Evolutionary conservation across 2,888 invertebrate genomes (phyloP).

Genomic region (Linnaemya vulpina): DNA sequence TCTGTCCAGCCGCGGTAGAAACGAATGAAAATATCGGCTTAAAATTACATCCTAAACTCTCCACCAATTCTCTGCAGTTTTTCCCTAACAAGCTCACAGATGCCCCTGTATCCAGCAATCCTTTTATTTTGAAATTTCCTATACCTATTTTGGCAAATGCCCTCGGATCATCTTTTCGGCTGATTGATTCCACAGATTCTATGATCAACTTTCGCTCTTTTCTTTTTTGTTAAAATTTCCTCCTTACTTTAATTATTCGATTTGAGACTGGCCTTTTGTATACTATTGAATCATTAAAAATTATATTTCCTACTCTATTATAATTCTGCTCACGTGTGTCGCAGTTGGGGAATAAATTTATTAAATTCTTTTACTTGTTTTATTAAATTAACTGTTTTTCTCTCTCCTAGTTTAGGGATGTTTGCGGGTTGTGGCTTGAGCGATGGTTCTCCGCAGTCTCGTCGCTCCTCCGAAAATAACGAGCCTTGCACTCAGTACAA

Average conservation of each 20-base stretch:
- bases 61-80: neutral
- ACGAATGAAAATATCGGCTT: too few species aligned
- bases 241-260: constrained; percentile 15
- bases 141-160: constrained; percentile 6
- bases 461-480: neutral
- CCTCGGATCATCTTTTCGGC: neutral
- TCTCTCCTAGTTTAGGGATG: neutral
- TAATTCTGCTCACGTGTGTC: neutral
- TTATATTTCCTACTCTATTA: constrained; percentile 5
- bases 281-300: constrained; percentile 1
- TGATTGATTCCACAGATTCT: neutral
- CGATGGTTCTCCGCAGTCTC: constrained; percentile 17
- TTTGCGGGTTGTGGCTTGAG: neutral
- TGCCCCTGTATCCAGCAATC: constrained; percentile 32
- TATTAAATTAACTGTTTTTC: neutral
- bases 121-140: neutral
- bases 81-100: constrained; percentile 24
- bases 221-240: neutral
- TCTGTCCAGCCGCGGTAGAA: too few species aligned
- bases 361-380: too few species aligned
- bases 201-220: neutral
- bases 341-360: too few species aligned
- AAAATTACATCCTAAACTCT: too few species aligned
- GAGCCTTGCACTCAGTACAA: too few species aligned
- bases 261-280: neutral